Percentiles rank a stretch among this genome's conserved stretches.
Evolutionary conservation across 2,888 invertebrate species (phyloP).

Genomic region (Trichopria drosophilae): DNA sequence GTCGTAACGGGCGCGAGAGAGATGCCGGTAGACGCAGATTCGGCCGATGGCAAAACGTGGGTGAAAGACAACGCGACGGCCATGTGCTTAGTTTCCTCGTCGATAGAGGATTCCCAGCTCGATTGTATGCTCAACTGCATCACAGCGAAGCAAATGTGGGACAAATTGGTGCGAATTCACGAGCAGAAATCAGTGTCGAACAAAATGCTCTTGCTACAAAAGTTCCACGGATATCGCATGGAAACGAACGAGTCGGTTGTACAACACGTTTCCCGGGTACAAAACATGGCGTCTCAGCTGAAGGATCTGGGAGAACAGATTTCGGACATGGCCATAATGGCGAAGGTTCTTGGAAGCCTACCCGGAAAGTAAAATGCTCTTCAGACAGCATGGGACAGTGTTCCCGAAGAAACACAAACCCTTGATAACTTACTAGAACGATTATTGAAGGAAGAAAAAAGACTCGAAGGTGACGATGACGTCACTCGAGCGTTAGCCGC

Average conservation of each 20-base stretch:
- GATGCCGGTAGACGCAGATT: conserved; percentile 2
- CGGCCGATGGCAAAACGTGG: conserved; percentile 25
- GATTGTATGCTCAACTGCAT: conserved; percentile 32
- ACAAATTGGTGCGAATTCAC: conserved; percentile 29
- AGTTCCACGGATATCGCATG: conserved; percentile 34
- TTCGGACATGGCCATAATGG: conserved; percentile 30
- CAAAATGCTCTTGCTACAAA: conserved; percentile 32
- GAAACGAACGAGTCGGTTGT: conserved; percentile 29
- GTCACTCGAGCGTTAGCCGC: conserved; percentile 6
- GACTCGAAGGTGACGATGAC: conserved; percentile 6
- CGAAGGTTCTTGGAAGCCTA: conserved; percentile 35
- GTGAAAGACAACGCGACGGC: conserved; percentile 34
- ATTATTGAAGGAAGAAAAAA: conserved; percentile 32
- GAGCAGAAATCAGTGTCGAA: conserved; percentile 39
- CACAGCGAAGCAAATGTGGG: conserved; percentile 38
- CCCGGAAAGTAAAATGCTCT: conserved; percentile 33
- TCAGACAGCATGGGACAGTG: conserved; percentile 36
- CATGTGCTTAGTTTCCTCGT: conserved; percentile 35
- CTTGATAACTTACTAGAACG: conserved; percentile 30
- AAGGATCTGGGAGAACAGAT: conserved; percentile 32
- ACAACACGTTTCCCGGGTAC: conserved; percentile 33
- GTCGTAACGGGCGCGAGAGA: conserved; percentile 12
- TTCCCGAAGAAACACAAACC: conserved; percentile 22
- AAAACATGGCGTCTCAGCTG: conserved; percentile 34
- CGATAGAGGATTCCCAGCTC: conserved; percentile 31